Conservation (phyloP, 2,113 vertebrate species). For the Pteruthius melanotis region DNA sequence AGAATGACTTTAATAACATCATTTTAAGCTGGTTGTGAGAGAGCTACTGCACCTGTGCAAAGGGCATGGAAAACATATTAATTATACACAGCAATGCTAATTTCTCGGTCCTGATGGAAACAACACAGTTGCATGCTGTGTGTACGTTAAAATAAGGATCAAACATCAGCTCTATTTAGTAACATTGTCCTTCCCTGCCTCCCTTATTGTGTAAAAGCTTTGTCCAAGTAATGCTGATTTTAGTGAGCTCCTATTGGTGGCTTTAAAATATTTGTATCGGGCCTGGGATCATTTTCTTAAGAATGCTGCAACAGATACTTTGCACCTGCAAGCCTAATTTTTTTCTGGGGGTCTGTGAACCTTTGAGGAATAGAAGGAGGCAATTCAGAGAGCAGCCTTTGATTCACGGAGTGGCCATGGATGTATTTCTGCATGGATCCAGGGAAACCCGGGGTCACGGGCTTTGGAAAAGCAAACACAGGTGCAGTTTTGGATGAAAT, state of each 20-base stretch:
- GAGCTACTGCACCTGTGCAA: not conserved
- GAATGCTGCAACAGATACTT: not conserved
- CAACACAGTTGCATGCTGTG: not conserved
- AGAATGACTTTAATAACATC: not conserved
- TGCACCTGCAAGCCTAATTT: not conserved
- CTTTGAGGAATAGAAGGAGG: not conserved
- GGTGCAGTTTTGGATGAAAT: not conserved
- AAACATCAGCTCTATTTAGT: not conserved
- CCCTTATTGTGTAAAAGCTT: not conserved
- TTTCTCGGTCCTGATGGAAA: not conserved
- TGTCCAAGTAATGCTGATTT: not conserved
- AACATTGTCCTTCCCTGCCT: not conserved
- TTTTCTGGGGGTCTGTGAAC: not conserved
- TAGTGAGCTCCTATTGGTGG: not conserved
- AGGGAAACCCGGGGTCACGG: rapidly evolving
- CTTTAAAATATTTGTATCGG: not conserved
- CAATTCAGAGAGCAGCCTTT: not conserved
- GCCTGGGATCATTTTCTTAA: not conserved
- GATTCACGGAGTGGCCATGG: not conserved
- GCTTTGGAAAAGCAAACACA: not conserved
- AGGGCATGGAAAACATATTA: not conserved
- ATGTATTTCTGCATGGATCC: not conserved
- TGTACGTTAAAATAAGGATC: not conserved
- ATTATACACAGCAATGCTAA: not conserved
- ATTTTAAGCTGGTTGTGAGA: not conserved